Evolutionary conservation across 2,797 vertebrate species (phyloP).

Genomic region (Helarctos malayanus): DNA sequence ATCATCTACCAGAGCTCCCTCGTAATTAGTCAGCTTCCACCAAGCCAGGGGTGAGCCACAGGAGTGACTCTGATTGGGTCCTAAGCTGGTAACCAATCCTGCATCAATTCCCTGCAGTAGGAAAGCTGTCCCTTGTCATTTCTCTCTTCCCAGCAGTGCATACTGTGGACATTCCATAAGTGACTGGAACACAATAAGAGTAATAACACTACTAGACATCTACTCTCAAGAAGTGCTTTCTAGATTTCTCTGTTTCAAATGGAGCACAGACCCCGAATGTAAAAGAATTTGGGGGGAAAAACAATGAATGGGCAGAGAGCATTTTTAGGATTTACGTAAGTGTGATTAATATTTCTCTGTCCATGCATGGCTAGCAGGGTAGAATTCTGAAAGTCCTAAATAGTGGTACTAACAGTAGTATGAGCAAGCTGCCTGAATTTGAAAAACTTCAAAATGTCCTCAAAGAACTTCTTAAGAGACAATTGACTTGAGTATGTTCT

Average conservation of each 20-base stretch:
- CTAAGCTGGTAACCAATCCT: neutral
- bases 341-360: conserved; percentile 58
- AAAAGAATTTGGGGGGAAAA: neutral
- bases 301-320: neutral
- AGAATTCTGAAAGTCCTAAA: neutral
- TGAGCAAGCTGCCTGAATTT: conserved; percentile 28
- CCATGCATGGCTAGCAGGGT: neutral
- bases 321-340: neutral
- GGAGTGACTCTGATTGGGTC: neutral
- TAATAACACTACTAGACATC: neutral
- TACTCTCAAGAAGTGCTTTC: neutral
- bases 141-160: neutral
- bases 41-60: neutral
- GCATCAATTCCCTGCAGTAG: neutral
- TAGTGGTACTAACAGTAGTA: neutral
- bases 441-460: conserved; percentile 70
- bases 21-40: neutral
- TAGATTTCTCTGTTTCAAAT: neutral
- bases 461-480: conserved; percentile 71
- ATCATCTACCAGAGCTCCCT: neutral
- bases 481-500: conserved; percentile 55
- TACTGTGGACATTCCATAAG: neutral
- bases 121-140: neutral
- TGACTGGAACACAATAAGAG: neutral
- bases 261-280: neutral